phyloP scores from a whole-genome alignment of 2,888 invertebrate species.

The Dugesia japonica region DNA sequence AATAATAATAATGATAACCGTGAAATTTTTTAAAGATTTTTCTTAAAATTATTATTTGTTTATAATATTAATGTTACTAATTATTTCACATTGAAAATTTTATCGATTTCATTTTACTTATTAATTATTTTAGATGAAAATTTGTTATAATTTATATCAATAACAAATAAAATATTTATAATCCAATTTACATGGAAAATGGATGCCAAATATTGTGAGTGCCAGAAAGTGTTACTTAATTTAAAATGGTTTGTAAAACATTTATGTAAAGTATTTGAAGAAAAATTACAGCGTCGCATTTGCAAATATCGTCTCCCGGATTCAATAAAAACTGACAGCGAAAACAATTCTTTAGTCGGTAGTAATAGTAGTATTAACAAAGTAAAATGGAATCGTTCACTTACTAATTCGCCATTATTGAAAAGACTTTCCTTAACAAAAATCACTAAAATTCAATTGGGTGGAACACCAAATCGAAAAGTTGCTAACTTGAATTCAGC shows the following conservation, averaged over 20 bases:
- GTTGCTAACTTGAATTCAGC: conserved; percentile 4
- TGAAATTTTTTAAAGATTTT: too few species aligned
- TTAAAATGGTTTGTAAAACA: conserved; percentile 33
- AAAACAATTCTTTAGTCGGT: neutral
- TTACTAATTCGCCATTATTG: conserved; percentile 21
- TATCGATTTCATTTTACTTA: too few species aligned
- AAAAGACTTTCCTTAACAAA: conserved; percentile 22
- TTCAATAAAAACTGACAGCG: conserved; percentile 17
- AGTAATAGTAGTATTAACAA: conserved; percentile 1
- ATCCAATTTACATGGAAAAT: neutral
- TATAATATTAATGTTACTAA: too few species aligned
- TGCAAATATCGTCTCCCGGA: neutral
- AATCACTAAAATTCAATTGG: conserved; percentile 6
- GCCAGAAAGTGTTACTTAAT: conserved; percentile 27
- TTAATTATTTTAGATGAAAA: too few species aligned
- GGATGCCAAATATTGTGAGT: conserved; percentile 16
- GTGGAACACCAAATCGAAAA: conserved; percentile 24
- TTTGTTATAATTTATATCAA: too few species aligned
- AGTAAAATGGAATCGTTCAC: conserved; percentile 1
- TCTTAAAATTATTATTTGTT: too few species aligned
- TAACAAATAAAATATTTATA: too few species aligned
- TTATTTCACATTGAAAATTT: too few species aligned
- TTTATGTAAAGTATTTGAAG: conserved; percentile 28
- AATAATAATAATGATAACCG: too few species aligned
- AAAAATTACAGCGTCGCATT: conserved; percentile 25